Percentiles rank a stretch among this genome's conserved stretches.
Conservation (phyloP, 1,140 invertebrate genomes). For the Cyphomyrmex costatus region DNA sequence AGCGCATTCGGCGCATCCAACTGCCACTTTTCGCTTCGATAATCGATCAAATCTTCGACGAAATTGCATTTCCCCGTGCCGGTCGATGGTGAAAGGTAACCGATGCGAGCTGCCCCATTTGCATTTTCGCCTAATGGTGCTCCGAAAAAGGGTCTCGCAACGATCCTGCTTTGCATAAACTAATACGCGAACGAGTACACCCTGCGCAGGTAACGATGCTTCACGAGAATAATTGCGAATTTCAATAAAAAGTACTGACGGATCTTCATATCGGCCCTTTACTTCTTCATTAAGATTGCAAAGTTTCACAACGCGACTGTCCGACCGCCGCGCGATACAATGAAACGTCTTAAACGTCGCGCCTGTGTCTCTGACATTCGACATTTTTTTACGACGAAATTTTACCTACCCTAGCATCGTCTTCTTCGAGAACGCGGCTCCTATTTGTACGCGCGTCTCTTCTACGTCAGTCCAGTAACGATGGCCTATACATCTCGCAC, state of each 20-base stretch:
- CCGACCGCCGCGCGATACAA: background rate
- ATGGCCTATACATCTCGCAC: slow-evolving; percentile 55
- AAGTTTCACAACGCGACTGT: slow-evolving; percentile 22
- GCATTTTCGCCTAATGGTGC: slow-evolving; percentile 58
- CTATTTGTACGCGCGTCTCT: slow-evolving; percentile 38
- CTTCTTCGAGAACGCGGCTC: slow-evolving; percentile 9
- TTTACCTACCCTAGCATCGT: slow-evolving; percentile 21
- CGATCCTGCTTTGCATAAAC: slow-evolving; percentile 56
- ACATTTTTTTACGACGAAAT: slow-evolving; percentile 44
- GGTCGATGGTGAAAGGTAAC: slow-evolving; percentile 53
- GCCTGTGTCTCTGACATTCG: slow-evolving; percentile 25
- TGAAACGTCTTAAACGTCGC: background rate
- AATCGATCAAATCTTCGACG: slow-evolving; percentile 61
- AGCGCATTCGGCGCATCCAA: background rate
- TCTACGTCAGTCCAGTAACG: slow-evolving; percentile 49
- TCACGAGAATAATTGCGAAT: slow-evolving; percentile 58
- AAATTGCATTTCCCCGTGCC: slow-evolving; percentile 49
- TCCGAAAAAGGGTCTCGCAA: slow-evolving; percentile 41
- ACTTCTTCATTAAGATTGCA: slow-evolving; percentile 32
- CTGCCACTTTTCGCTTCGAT: slow-evolving; percentile 48
- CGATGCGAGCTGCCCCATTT: slow-evolving; percentile 53
- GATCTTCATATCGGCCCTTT: slow-evolving; percentile 33
- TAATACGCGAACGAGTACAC: slow-evolving; percentile 61
- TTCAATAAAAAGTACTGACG: slow-evolving; percentile 52
- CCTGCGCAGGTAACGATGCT: slow-evolving; percentile 38